Percentiles rank a stretch among this genome's conserved stretches.
Conservation (phyloP, 2,113 vertebrate genomes). For the Propithecus coquereli region DNA sequence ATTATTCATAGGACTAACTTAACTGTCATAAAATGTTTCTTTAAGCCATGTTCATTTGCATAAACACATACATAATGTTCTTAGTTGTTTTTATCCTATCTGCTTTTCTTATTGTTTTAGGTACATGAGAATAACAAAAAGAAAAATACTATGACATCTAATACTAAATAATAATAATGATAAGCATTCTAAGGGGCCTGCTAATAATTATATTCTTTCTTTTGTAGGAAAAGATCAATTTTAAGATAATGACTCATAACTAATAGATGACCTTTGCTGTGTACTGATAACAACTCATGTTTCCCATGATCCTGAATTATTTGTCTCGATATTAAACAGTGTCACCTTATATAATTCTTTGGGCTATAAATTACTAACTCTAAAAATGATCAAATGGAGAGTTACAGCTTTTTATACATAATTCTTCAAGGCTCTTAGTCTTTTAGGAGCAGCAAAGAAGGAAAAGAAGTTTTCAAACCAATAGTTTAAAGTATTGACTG, state of each 20-base stretch:
- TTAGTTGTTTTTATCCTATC: not conserved
- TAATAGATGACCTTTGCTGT: not conserved
- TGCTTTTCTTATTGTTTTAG: constrained; percentile 39
- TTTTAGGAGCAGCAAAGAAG: constrained; percentile 31
- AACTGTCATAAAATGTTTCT: constrained; percentile 25
- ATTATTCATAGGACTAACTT: constrained; percentile 31
- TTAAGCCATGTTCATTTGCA: not conserved
- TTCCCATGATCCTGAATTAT: not conserved
- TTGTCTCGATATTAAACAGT: not conserved
- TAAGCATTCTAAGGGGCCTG: not conserved
- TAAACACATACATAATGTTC: not conserved
- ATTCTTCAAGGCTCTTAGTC: not conserved
- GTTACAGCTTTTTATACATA: not conserved
- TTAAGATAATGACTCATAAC: not conserved
- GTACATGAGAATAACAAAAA: constrained; percentile 25
- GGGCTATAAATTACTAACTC: not conserved
- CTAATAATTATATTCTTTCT: not conserved
- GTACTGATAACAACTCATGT: not conserved
- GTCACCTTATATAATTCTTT: not conserved
- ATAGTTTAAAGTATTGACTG: constrained; percentile 23
- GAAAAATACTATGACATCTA: not conserved
- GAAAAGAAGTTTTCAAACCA: not conserved
- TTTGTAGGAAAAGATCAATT: constrained; percentile 18
- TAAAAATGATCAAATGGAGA: constrained; percentile 19
- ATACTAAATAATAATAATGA: not conserved